Evolutionary conservation across 2,888 invertebrate genomes (phyloP), one percentile per base, ranked within the genome.

Genomic region (Parelbella ahira): DNA sequence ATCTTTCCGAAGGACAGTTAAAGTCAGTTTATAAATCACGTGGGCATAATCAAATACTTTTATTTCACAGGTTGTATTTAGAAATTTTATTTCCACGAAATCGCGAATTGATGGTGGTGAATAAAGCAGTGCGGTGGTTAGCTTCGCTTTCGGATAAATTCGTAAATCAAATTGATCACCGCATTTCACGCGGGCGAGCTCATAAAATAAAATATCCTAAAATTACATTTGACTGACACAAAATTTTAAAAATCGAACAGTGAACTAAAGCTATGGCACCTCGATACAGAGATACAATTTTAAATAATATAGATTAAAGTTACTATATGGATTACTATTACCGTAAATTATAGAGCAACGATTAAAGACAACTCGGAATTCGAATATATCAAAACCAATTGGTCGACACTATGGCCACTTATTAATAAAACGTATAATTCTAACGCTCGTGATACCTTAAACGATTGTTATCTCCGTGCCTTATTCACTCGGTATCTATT

Each of bases 391-490:
- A 30, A 21, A 23, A 20, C 24, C 47, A 28, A 34, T 45, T 43
- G 11, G 15, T 27, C 32, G 15, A 18, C 30, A 25, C 28, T 19
- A n/a, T n/a, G n/a, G 13, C 19, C 30, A 11, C 39, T 20, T 32
- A 41, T 41, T 41, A 41, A 41, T 41, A 41, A 41, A 41, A 33
- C 25, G 32, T 8, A 41, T 20, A 41, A 41, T 38, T 38, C 42
- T 37, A 43, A 25, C 24, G 20, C 19, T 34, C 37, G 37, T 42
- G 39, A 27, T 45, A 38, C 39, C 43, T 27, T 21, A 19, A 46
- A 30, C 45, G 48, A 49, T 53, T 38, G 45, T 50, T 50, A 51
- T 53, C 51, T 50, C 10, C 10, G 24, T 30, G 47, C 41, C 45
- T 45, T 51, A 53, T 56, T 51, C 41, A 10, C 15, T 15, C 8